Base-by-base conservation (phyloP, 2,888 invertebrate genomes). In the Drosophila anomelani region DNA sequence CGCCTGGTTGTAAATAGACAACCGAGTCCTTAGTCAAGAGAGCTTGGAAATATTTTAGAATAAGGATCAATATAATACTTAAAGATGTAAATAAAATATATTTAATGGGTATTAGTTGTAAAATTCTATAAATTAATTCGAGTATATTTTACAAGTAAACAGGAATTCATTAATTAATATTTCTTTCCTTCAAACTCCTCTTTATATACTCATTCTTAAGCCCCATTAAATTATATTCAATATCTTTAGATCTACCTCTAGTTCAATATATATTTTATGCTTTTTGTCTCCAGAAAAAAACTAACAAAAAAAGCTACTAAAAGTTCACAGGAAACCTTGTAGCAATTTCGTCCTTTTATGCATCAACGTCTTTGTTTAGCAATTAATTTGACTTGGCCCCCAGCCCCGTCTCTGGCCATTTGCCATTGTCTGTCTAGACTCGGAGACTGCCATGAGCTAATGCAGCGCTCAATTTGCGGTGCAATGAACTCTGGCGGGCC, bases 401-500 rank as follows among this genome's bases (percentile, higher is more conserved):
- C 13, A 44, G 26, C 26, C 26, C 26, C 26, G 26, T 26, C 32
- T 34, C 51, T 1, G 23, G 51, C 29, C n/a, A 47, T 47, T 29
- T 29, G 29, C 34, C 70, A 71, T 64, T 63, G 74, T 74, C 34
- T 38, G 58, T 72, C 71, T 72, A 71, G 61, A 72, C 72, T 32
- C 23, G 20, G 51, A 53, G 51, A 34, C 38, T 44, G 51, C 23
- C 34, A 41, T 44, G 49, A 39, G 56, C 67, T 54, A 38, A 41
- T 46, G 57, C 57, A 26, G 58, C 59, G 77, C 80, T 79, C 80
- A 81, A 82, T 83, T 84, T 79, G 72, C 70, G 66, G 81, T 77
- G 73, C 86, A 86, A 60, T 84, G 82, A 82, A 82, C 82, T 84
- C 59, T 81, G 72, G 32, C 71, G 17, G 59, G 53, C 49, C 76